Evolutionary conservation across 1,140 invertebrate species (phyloP).

Genomic region (Cyclargus thomasi): DNA sequence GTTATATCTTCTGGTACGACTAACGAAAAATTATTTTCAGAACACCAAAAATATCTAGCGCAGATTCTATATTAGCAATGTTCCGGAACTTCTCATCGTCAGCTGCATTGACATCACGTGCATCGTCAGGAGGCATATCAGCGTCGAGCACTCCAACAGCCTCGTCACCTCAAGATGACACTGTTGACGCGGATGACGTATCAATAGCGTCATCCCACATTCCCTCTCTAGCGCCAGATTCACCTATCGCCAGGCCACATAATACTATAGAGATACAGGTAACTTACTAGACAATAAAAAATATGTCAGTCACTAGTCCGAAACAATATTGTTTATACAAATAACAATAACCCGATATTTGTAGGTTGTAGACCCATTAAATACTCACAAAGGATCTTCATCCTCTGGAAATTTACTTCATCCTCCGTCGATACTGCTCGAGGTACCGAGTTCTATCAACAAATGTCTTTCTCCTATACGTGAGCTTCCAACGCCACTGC

Average conservation of each 20-base stretch:
- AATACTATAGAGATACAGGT: conserved; percentile 79
- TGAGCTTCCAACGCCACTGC: conserved; percentile 82
- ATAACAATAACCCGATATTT: conserved; percentile 17
- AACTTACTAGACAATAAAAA: conserved; percentile 9
- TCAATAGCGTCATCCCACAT: conserved; percentile 77
- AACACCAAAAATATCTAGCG: conserved; percentile 78
- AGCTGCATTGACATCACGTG: conserved; percentile 70
- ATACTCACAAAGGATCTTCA: conserved; percentile 75
- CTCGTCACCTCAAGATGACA: conserved; percentile 82
- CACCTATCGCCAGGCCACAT: conserved; percentile 68
- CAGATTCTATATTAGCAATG: conserved; percentile 85
- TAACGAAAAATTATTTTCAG: conserved; percentile 35
- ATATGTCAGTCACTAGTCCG: too few relatives aligned
- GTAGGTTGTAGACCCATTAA: conserved; percentile 79
- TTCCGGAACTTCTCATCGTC: conserved; percentile 80
- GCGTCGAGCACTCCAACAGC: conserved; percentile 79
- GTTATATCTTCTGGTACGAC: background rate
- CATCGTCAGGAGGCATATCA: conserved; percentile 76
- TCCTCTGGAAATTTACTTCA: conserved; percentile 76
- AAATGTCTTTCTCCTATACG: conserved; percentile 84
- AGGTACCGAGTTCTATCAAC: conserved; percentile 81
- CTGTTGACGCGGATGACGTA: conserved; percentile 78
- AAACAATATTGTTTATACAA: too few relatives aligned
- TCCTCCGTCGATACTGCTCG: conserved; percentile 82
- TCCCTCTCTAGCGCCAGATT: conserved; percentile 77